A percentile compares a stretch with the other conserved stretches of the same genome.
These are phyloP conservation scores for Sternotherus odoratus DNA, from an alignment of 2,797 vertebrate species.

Conservation along the genomic window DNA sequence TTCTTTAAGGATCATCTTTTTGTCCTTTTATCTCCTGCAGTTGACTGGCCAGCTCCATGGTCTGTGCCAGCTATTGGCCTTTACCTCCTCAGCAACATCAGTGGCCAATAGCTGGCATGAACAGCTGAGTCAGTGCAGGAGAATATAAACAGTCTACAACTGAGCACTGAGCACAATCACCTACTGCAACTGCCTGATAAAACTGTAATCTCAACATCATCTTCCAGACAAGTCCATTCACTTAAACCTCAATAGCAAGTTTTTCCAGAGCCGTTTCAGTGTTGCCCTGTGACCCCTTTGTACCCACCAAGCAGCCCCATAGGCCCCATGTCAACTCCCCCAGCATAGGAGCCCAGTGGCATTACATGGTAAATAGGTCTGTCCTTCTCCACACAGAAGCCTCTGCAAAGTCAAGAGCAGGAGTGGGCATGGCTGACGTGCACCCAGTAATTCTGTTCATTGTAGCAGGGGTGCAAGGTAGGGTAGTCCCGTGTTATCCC, in stretches of 20 bases:
- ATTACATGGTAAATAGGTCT: neutral
- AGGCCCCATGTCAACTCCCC: neutral
- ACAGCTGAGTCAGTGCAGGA: neutral
- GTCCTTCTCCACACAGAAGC: neutral
- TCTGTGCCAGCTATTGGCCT: neutral
- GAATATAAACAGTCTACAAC: neutral
- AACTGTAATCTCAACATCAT: neutral
- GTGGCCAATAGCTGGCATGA: neutral
- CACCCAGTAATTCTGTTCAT: neutral
- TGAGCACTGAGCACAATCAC: neutral
- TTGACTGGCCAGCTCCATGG: neutral
- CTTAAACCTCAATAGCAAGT: fast-evolving
- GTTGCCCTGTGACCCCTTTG: neutral
- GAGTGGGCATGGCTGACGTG: neutral
- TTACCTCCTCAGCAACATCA: neutral
- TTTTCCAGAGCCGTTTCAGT: neutral
- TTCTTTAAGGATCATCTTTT: neutral
- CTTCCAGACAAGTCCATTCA: neutral
- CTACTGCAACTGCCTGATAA: neutral
- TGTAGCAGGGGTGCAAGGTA: neutral
- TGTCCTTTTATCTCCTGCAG: neutral
- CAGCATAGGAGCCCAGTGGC: too few relatives aligned
- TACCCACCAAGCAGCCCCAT: neutral
- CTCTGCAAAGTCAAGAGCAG: neutral
- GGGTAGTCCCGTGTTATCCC: neutral